Evolutionary conservation across 2,113 vertebrate species (phyloP).

Genomic region (Archilochus colubris): DNA sequence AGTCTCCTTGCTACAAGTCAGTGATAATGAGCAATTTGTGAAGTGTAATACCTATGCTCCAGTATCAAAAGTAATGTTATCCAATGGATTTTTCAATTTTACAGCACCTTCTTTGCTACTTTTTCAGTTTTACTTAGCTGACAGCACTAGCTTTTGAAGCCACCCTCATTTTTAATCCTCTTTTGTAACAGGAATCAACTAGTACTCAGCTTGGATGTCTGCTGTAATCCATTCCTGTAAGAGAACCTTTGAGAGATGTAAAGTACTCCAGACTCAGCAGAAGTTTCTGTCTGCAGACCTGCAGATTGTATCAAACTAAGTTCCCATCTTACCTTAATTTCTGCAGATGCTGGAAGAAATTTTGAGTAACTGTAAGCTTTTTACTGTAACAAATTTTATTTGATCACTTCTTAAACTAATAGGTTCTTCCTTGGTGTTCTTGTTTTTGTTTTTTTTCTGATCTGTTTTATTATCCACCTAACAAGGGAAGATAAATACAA

Average conservation of each 20-base stretch:
- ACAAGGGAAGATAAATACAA: neutral
- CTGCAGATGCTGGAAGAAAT: neutral
- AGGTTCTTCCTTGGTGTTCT: neutral
- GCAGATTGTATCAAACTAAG: neutral
- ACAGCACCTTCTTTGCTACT: neutral
- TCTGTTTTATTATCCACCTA: neutral
- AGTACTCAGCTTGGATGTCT: neutral
- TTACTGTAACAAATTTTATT: neutral
- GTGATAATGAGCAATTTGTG: constrained; percentile 40
- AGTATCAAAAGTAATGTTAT: constrained; percentile 21
- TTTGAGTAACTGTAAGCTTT: neutral
- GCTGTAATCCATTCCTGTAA: neutral
- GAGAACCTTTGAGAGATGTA: neutral
- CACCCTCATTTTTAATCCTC: constrained; percentile 40
- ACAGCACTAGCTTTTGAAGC: constrained; percentile 23
- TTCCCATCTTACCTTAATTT: neutral
- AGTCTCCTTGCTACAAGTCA: neutral
- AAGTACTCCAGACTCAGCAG: neutral
- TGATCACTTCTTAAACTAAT: neutral
- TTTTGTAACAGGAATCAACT: constrained; percentile 33
- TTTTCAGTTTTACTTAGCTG: constrained; percentile 22
- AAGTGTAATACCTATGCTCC: neutral
- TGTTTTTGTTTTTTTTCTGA: neutral
- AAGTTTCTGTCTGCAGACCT: constrained; percentile 14
- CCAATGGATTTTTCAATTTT: constrained; percentile 19